A percentile compares a stretch with the other conserved stretches of the same genome.
phyloP scores from a whole-genome alignment of 2,888 invertebrate genomes.

The Drosophila putrida region DNA sequence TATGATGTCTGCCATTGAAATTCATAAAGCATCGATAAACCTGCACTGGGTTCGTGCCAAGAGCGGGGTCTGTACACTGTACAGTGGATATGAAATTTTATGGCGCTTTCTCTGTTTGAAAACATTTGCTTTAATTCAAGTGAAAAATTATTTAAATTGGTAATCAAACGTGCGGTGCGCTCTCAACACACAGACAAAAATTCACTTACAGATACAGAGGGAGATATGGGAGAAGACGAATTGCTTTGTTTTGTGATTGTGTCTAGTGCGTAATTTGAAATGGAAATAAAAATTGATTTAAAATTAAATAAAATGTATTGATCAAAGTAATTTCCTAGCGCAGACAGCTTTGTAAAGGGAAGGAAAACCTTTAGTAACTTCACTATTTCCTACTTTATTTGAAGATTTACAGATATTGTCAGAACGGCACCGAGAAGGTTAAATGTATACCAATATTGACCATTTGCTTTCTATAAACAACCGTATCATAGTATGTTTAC shows the following conservation, averaged over 20 bases:
- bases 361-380: neutral
- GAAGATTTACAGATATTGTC: neutral
- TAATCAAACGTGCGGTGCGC: constrained; percentile 69
- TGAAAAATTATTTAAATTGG: constrained; percentile 80
- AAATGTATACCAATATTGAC: no score
- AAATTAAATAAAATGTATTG: constrained; percentile 51
- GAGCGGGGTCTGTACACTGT: constrained; percentile 14
- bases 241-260: constrained; percentile 44
- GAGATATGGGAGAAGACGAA: constrained; percentile 15
- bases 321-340: constrained; percentile 52
- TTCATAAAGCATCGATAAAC: constrained; percentile 74
- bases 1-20: constrained; percentile 71
- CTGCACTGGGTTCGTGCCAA: constrained; percentile 1
- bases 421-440: no score
- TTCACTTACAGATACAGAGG: neutral
- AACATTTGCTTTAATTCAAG: constrained; percentile 80
- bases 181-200: neutral
- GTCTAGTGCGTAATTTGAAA: constrained; percentile 41
- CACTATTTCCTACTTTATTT: neutral
- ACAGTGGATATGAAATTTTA: constrained; percentile 23
- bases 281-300: constrained; percentile 74
- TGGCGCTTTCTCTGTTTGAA: constrained; percentile 69
- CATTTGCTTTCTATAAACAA: no score
- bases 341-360: neutral
- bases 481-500: no score